Evolutionary conservation across 2,888 invertebrate genomes (phyloP).

Genomic region (Portevinia maculata): DNA sequence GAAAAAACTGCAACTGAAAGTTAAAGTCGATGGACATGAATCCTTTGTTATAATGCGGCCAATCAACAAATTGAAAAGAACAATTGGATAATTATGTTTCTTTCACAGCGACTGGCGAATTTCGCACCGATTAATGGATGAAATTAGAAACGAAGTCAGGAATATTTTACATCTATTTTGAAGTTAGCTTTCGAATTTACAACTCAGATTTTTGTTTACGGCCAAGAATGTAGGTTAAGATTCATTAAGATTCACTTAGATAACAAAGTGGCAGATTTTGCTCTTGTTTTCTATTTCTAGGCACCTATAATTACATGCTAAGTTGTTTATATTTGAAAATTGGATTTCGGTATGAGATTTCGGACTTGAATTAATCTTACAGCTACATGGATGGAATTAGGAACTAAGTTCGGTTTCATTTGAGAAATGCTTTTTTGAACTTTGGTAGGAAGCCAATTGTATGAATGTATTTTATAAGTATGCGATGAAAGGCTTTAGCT

Average conservation of each 20-base stretch:
- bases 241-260: slow-evolving; percentile 3
- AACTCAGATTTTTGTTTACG: slow-evolving; percentile 13
- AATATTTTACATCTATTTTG: slow-evolving; percentile 46
- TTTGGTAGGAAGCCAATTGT: not conserved
- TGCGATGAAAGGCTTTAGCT: slow-evolving; percentile 9
- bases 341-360: too few relatives aligned
- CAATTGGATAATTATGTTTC: slow-evolving; percentile 36
- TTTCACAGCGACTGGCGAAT: slow-evolving; percentile 16
- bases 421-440: slow-evolving; percentile 29
- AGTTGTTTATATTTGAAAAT: slow-evolving; percentile 11
- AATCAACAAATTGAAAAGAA: slow-evolving; percentile 55
- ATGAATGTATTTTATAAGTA: not conserved
- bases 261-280: slow-evolving; percentile 11
- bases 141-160: slow-evolving; percentile 49
- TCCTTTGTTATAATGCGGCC: slow-evolving; percentile 31
- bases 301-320: slow-evolving; percentile 35
- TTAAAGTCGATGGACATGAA: slow-evolving; percentile 12
- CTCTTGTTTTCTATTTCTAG: slow-evolving; percentile 47
- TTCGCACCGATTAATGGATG: slow-evolving; percentile 32
- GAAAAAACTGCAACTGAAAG: slow-evolving; percentile 24
- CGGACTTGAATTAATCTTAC: slow-evolving; percentile 2
- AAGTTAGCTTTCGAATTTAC: slow-evolving; percentile 46
- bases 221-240: slow-evolving; percentile 48
- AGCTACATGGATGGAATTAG: not conserved
- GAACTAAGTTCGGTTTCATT: slow-evolving; percentile 60